These are phyloP conservation scores for Hypotaenidia okinawae DNA, from an alignment of 2,797 vertebrate species.

Conservation along the genomic window DNA sequence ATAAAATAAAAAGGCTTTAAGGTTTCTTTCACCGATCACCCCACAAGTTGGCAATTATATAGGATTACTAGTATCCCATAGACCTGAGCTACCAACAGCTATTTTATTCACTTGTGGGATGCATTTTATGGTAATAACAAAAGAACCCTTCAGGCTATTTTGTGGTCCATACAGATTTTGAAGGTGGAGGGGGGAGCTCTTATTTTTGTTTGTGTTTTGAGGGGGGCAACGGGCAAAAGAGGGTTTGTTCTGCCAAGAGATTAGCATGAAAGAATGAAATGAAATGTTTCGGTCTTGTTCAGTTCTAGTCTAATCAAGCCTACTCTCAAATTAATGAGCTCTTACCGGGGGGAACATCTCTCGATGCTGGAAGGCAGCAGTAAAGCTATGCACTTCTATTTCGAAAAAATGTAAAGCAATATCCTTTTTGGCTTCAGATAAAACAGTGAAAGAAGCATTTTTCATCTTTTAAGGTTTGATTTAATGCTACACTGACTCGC, in stretches of 20 bases:
- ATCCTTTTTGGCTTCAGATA: slow-evolving; percentile 76
- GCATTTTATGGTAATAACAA: slow-evolving; percentile 61
- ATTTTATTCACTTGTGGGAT: slow-evolving; percentile 52
- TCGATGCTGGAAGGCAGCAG: slow-evolving; percentile 65
- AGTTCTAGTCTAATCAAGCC: slow-evolving; percentile 73
- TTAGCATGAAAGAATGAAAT: slow-evolving; percentile 66
- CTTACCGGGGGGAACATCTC: slow-evolving; percentile 57
- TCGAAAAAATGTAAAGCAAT: slow-evolving; percentile 76
- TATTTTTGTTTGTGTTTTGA: slow-evolving; percentile 65
- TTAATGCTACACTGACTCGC: slow-evolving; percentile 68
- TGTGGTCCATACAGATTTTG: slow-evolving; percentile 59
- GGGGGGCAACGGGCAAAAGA: background rate
- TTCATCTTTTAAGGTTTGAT: slow-evolving; percentile 74
- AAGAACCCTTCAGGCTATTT: slow-evolving; percentile 56
- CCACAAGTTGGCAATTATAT: slow-evolving; percentile 72
- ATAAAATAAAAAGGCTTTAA: slow-evolving; percentile 71
- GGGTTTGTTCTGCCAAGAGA: slow-evolving; percentile 43
- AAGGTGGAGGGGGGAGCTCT: slow-evolving; percentile 1
- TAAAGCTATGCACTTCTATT: slow-evolving; percentile 70
- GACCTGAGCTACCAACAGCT: slow-evolving; percentile 57
- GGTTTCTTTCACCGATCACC: slow-evolving; percentile 60
- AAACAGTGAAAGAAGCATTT: slow-evolving; percentile 69
- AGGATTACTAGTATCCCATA: slow-evolving; percentile 70
- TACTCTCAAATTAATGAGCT: slow-evolving; percentile 73
- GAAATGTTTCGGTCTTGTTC: slow-evolving; percentile 66